These are phyloP conservation scores for Bothrops jararaca DNA, from an alignment of 2,113 vertebrate species.

Conservation along the genomic window DNA sequence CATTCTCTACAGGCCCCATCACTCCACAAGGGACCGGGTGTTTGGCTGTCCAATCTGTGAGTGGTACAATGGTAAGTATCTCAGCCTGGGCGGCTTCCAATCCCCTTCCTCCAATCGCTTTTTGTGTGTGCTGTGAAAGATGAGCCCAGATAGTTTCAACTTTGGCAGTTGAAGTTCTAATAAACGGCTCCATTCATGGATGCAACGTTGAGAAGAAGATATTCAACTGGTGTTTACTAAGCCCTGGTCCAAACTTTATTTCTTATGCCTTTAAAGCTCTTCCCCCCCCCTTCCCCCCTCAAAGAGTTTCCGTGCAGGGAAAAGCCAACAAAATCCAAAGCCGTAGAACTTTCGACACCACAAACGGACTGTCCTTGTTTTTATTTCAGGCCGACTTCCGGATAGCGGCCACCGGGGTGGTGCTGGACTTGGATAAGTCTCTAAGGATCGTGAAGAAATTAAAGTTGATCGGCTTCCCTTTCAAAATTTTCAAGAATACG, in stretches of 20 bases:
- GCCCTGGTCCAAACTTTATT: not conserved
- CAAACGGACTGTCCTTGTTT: slow-evolving; percentile 16
- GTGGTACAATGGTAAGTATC: slow-evolving; percentile 76
- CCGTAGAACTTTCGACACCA: not conserved
- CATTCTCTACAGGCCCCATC: slow-evolving; percentile 81
- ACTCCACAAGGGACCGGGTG: slow-evolving; percentile 96
- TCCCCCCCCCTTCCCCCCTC: fast-evolving
- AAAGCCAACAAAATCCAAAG: not conserved
- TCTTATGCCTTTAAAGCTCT: not conserved
- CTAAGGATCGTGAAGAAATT: slow-evolving; percentile 95
- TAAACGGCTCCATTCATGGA: not conserved
- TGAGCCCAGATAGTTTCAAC: not conserved
- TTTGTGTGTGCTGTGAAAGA: not conserved
- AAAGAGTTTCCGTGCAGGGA: not conserved
- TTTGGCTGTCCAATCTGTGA: slow-evolving; percentile 87
- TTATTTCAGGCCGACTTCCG: slow-evolving; percentile 85
- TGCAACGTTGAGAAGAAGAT: not conserved
- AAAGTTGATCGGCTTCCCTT: slow-evolving; percentile 92
- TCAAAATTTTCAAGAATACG: slow-evolving; percentile 98
- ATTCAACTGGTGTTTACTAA: not conserved
- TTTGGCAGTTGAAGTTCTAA: not conserved
- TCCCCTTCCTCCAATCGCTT: not conserved
- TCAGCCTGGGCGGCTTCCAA: not conserved
- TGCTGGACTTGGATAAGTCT: slow-evolving; percentile 94
- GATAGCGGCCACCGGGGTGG: slow-evolving; percentile 92